phyloP scores from a whole-genome alignment of 2,797 vertebrate species.

The Oryzias dopingdopingensis region DNA sequence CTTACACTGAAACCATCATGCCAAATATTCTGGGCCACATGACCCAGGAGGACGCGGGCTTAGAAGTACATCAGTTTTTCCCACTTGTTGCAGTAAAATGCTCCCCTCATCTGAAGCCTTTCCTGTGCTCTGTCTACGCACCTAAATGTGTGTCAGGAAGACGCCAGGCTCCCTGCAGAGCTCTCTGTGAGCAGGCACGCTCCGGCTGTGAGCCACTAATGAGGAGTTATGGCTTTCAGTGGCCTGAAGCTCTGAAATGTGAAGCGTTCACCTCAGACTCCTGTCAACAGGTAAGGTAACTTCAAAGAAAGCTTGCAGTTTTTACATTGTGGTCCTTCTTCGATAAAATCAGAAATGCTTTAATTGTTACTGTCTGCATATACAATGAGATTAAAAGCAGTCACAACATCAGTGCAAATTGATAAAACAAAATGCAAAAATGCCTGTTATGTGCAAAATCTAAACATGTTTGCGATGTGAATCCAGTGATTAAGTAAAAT shows the following conservation, averaged over 20 bases:
- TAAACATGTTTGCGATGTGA: too few relatives aligned
- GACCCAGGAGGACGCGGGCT: constrained; percentile 27
- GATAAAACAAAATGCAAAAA: too few relatives aligned
- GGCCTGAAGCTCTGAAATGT: constrained; percentile 31
- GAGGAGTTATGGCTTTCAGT: constrained; percentile 31
- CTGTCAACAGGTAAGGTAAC: constrained; percentile 1
- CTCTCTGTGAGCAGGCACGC: constrained; percentile 46
- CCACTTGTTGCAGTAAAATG: constrained; percentile 43
- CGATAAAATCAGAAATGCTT: too few relatives aligned
- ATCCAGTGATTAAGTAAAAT: too few relatives aligned
- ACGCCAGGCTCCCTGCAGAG: constrained; percentile 46
- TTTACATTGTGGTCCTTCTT: too few relatives aligned
- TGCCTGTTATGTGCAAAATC: too few relatives aligned
- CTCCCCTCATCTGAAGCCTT: constrained; percentile 51
- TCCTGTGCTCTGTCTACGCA: constrained; percentile 63
- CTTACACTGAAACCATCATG: constrained; percentile 56
- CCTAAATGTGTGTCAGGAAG: constrained; percentile 58
- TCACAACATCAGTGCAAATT: too few relatives aligned
- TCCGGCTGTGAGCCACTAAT: constrained; percentile 48
- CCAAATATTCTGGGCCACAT: constrained; percentile 56
- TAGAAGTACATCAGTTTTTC: background rate
- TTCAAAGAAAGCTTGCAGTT: too few relatives aligned
- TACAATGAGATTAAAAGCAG: too few relatives aligned
- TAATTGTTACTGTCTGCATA: too few relatives aligned
- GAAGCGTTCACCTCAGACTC: background rate